A percentile compares a stretch with the other conserved stretches of the same genome.
These are phyloP conservation scores for Acanthochromis polyacanthus DNA, from an alignment of 2,113 vertebrate species.

Conservation along the genomic window DNA sequence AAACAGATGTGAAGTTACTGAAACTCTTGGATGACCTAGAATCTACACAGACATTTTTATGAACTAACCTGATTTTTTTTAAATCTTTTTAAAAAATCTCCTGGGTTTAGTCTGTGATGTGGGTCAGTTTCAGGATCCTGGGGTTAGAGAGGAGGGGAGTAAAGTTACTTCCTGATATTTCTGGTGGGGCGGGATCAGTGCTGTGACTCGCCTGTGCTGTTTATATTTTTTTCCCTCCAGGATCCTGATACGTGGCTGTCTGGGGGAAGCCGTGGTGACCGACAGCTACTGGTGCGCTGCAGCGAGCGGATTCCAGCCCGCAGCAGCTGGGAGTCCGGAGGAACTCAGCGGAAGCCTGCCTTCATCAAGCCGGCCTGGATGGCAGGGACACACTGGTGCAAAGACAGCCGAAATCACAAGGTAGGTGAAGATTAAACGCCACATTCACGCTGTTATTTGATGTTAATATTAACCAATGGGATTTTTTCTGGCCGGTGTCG, in stretches of 20 bases:
- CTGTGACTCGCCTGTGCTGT: conserved; percentile 28
- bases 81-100: too few relatives aligned
- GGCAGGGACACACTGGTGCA: conserved; percentile 89
- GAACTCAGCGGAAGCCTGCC: conserved; percentile 38
- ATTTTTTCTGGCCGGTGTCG: too few relatives aligned
- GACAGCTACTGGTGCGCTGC: background rate
- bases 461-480: too few relatives aligned
- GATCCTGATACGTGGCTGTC: conserved; percentile 85
- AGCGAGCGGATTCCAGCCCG: conserved; percentile 27
- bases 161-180: conserved; percentile 55
- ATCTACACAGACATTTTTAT: too few relatives aligned
- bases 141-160: background rate
- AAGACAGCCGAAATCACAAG: conserved; percentile 70
- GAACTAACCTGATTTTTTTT: too few relatives aligned
- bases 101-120: too few relatives aligned
- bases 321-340: conserved; percentile 41
- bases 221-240: conserved; percentile 27
- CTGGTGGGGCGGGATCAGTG: conserved; percentile 52
- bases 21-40: too few relatives aligned
- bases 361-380: conserved; percentile 87
- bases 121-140: background rate
- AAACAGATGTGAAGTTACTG: too few relatives aligned
- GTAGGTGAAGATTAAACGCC: conserved; percentile 45
- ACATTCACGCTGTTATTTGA: accelerated
- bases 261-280: conserved; percentile 50